A percentile compares a stretch with the other conserved stretches of the same genome.
phyloP scores from a whole-genome alignment of 2,113 vertebrate genomes.

The Lontra canadensis region DNA sequence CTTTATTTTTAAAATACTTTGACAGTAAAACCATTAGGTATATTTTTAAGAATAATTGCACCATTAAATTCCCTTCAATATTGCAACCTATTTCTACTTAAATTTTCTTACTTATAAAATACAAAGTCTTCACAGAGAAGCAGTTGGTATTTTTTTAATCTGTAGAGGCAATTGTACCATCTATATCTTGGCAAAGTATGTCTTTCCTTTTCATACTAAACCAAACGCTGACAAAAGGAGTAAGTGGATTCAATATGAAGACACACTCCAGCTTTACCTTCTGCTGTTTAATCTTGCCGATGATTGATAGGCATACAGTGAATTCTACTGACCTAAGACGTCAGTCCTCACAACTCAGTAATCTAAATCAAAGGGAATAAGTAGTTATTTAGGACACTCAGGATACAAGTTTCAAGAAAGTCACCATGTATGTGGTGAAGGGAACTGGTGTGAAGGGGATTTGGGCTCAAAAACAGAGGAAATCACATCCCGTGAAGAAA shows the following conservation, averaged over 20 bases:
- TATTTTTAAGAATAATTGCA: conserved; percentile 50
- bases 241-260: background rate
- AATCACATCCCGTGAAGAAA: background rate
- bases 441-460: background rate
- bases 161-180: background rate
- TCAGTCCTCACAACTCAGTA: background rate
- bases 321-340: background rate
- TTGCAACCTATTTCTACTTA: background rate
- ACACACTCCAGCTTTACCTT: background rate
- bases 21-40: background rate
- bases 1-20: background rate
- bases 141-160: background rate
- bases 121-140: background rate
- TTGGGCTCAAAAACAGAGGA: background rate
- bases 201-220: background rate
- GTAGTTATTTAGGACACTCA: background rate
- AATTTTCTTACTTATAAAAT: background rate
- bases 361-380: background rate
- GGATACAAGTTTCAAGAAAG: background rate
- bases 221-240: background rate
- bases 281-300: background rate
- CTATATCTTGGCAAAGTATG: background rate
- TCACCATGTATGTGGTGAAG: background rate
- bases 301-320: background rate
- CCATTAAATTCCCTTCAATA: background rate